Evolutionary conservation across 2,888 invertebrate genomes (phyloP).

Genomic region (Rhamphomyia laevipes): DNA sequence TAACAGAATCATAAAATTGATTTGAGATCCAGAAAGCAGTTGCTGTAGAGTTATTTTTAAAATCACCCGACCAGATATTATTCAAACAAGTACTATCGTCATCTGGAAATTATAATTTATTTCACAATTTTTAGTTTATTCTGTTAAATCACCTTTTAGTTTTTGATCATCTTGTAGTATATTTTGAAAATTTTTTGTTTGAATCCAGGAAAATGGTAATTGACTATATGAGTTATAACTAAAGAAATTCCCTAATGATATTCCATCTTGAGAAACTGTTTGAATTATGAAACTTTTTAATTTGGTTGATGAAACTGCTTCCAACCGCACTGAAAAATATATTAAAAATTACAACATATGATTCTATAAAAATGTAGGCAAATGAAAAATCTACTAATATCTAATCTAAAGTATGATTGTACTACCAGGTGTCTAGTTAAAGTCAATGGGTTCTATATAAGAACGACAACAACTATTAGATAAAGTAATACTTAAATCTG

Average conservation of each 20-base stretch:
- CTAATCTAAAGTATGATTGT: too few relatives aligned
- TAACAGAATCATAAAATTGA: slow-evolving; percentile 23
- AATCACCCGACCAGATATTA: slow-evolving; percentile 8
- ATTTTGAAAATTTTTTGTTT: background rate
- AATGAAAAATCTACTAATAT: too few relatives aligned
- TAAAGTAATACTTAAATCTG: too few relatives aligned
- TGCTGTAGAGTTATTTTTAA: slow-evolving; percentile 12
- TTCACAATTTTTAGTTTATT: background rate
- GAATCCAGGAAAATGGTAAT: background rate
- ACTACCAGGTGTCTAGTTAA: too few relatives aligned
- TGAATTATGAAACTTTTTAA: background rate
- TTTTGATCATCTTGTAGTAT: slow-evolving; percentile 12
- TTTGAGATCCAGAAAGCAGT: slow-evolving; percentile 23
- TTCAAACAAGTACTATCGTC: slow-evolving; percentile 3
- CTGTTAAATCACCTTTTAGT: slow-evolving; percentile 8
- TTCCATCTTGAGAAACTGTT: background rate
- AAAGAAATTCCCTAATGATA: background rate
- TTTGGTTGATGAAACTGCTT: background rate
- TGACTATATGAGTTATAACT: background rate
- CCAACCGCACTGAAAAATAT: background rate
- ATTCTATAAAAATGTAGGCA: too few relatives aligned
- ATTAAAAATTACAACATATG: too few relatives aligned
- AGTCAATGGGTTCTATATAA: too few relatives aligned
- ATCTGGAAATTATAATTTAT: background rate
- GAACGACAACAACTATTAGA: too few relatives aligned